These are phyloP conservation scores for Enteromius trimaculatus DNA, from an alignment of 2,797 vertebrate species.

Conservation along the genomic window DNA sequence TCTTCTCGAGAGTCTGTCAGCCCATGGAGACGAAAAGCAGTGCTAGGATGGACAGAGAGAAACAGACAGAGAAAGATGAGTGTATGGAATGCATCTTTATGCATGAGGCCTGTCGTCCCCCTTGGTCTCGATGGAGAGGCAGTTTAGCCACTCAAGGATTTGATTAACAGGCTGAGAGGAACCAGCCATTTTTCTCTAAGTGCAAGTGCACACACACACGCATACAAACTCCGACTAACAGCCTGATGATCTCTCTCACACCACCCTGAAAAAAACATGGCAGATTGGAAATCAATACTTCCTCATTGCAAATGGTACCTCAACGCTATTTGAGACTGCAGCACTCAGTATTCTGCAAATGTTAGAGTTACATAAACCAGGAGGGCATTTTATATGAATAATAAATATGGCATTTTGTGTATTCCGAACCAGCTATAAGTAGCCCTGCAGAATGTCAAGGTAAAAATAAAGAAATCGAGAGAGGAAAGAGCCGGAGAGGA, in stretches of 20 bases:
- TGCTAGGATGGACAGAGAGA: conserved; percentile 30
- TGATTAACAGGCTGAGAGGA: conserved; percentile 66
- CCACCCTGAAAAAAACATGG: conserved; percentile 16
- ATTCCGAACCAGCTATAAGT: conserved; percentile 59
- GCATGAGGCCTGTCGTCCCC: conserved; percentile 62
- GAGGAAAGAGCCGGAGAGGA: conserved; percentile 28
- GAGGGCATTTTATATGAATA: conserved; percentile 55
- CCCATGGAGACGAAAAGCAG: conserved; percentile 49
- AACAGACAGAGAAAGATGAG: conserved; percentile 59
- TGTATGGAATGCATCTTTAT: conserved; percentile 63
- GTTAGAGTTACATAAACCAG: conserved; percentile 44
- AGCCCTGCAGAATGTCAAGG: conserved; percentile 52
- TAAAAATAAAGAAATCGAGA: conserved; percentile 43
- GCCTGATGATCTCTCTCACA: conserved; percentile 52
- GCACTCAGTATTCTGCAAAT: conserved; percentile 42
- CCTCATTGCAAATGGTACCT: conserved; percentile 45
- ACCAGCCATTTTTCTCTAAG: conserved; percentile 62
- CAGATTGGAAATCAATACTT: conserved; percentile 50
- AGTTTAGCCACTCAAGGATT: conserved; percentile 64
- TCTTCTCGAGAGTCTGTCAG: conserved; percentile 60
- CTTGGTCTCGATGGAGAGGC: conserved; percentile 61
- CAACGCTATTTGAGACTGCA: conserved; percentile 20
- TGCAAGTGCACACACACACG: conserved; percentile 47
- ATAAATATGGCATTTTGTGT: conserved; percentile 59
- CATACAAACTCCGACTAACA: conserved; percentile 49